These are phyloP conservation scores for Callopanchax toddi DNA, from an alignment of 2,113 vertebrate species.

Conservation along the genomic window DNA sequence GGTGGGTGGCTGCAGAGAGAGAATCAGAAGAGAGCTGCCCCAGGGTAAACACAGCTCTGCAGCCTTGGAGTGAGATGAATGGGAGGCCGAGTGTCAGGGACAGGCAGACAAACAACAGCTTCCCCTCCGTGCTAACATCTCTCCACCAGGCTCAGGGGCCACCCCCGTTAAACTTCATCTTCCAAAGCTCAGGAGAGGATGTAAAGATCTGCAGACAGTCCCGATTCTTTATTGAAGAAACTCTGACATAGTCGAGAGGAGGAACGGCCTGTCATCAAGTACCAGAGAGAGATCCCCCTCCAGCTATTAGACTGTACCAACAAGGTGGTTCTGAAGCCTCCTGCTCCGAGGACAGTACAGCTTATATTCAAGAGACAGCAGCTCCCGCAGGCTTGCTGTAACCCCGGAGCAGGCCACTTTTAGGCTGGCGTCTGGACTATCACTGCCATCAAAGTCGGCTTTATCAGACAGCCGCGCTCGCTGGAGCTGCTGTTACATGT, in stretches of 20 bases:
- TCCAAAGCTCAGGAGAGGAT: slow-evolving; percentile 70
- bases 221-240: slow-evolving; percentile 61
- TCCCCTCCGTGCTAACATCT: slow-evolving; percentile 72
- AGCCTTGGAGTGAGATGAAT: slow-evolving; percentile 75
- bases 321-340: slow-evolving; percentile 21
- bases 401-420: slow-evolving; percentile 77
- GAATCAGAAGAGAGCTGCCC: slow-evolving; percentile 56
- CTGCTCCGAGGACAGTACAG: slow-evolving; percentile 38
- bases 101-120: slow-evolving; percentile 67
- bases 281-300: slow-evolving; percentile 81
- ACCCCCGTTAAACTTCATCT: slow-evolving; percentile 72
- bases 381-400: slow-evolving; percentile 70
- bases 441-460: slow-evolving; percentile 83
- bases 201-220: slow-evolving; percentile 76
- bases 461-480: slow-evolving; percentile 76
- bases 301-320: slow-evolving; percentile 82
- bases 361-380: slow-evolving; percentile 75
- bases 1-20: slow-evolving; percentile 45
- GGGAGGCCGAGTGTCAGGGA: slow-evolving; percentile 67
- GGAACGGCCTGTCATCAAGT: slow-evolving; percentile 74
- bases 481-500: slow-evolving; percentile 79
- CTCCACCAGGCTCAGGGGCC: slow-evolving; percentile 68
- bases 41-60: slow-evolving; percentile 55
- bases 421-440: slow-evolving; percentile 82
- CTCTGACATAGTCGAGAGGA: slow-evolving; percentile 47